Conservation (phyloP, 2,113 vertebrate species). For the Aepyceros melampus region DNA sequence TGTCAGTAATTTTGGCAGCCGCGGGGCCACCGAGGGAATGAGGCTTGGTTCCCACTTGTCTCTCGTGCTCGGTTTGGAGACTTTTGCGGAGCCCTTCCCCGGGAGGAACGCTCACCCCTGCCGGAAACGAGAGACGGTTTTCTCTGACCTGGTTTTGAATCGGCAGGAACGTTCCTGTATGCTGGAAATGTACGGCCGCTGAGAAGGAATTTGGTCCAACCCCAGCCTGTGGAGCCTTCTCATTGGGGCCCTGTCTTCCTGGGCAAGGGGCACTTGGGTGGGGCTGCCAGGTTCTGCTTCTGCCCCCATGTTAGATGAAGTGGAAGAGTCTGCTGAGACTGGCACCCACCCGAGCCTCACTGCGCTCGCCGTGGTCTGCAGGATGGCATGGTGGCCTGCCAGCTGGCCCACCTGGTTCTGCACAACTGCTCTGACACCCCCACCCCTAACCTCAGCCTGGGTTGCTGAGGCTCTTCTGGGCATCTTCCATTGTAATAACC, state of each 20-base stretch:
- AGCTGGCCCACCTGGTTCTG: no score
- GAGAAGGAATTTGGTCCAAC: not conserved
- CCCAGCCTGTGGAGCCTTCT: not conserved
- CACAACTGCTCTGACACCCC: not conserved
- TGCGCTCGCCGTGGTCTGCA: rapidly evolving
- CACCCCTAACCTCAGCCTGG: not conserved
- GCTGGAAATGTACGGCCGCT: not conserved
- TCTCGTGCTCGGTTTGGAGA: constrained; percentile 51
- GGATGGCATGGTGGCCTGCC: not conserved
- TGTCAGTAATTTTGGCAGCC: constrained; percentile 73
- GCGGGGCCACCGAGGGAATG: constrained; percentile 69
- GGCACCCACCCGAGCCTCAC: not conserved
- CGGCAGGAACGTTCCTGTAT: constrained; percentile 12
- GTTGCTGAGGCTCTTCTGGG: not conserved
- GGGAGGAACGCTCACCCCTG: constrained; percentile 65
- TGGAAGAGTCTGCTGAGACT: not conserved
- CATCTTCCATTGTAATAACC: no score
- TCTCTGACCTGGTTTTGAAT: constrained; percentile 76
- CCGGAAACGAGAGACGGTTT: constrained; percentile 52
- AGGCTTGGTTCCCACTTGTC: constrained; percentile 61
- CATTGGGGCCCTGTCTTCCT: not conserved
- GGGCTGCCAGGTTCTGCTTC: not conserved
- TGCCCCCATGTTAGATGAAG: not conserved
- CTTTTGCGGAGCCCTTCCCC: constrained; percentile 59
- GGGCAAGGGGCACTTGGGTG: no score